phyloP scores from a whole-genome alignment of 2,888 invertebrate species.

The Polydrusus tereticollis region DNA sequence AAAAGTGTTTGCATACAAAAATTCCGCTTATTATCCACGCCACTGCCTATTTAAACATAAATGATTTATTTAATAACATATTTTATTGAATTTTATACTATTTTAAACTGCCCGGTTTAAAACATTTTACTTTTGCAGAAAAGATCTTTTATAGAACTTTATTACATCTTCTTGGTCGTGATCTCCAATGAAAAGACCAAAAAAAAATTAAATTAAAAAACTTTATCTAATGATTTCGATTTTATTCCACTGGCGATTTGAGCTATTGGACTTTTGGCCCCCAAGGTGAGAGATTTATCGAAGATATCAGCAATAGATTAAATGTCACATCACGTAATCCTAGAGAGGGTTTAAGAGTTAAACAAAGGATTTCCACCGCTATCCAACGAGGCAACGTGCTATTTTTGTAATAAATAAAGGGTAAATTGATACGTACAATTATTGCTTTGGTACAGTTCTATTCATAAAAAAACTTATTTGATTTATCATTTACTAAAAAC shows the following conservation, averaged over 20 bases:
- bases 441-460: too few species aligned
- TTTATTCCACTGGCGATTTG: background rate
- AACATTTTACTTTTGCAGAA: too few species aligned
- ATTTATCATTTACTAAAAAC: too few species aligned
- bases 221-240: background rate
- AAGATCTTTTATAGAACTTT: too few species aligned
- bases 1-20: too few species aligned
- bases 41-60: too few species aligned
- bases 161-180: background rate
- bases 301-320: constrained; percentile 8
- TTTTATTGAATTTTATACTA: too few species aligned
- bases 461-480: too few species aligned
- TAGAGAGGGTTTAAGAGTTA: background rate
- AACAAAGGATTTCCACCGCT: background rate
- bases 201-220: background rate
- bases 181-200: background rate
- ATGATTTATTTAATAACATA: too few species aligned
- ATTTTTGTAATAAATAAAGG: background rate
- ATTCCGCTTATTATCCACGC: too few species aligned
- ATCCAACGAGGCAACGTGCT: background rate
- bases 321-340: constrained; percentile 2
- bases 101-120: too few species aligned
- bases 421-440: background rate
- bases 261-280: background rate
- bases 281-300: constrained; percentile 1